A percentile compares a stretch with the other conserved stretches of the same genome.
These are phyloP conservation scores for Sinohyriopsis cumingii DNA, from an alignment of 2,888 invertebrate species.

Conservation along the genomic window DNA sequence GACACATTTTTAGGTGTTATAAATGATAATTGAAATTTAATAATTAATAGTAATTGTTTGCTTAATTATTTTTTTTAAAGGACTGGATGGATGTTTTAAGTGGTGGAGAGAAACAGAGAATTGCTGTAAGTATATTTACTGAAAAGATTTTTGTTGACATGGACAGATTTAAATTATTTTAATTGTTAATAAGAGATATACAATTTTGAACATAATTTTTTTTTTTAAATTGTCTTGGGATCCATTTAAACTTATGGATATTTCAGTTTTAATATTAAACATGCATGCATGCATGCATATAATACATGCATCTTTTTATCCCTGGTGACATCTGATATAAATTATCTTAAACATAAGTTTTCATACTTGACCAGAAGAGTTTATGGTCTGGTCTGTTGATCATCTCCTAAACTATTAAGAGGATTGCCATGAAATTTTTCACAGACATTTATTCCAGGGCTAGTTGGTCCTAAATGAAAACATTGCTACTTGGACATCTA, in stretches of 20 bases:
- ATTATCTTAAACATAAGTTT: neutral
- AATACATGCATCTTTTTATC: neutral
- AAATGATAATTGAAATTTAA: constrained; percentile 9
- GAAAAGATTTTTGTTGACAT: neutral
- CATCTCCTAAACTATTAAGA: too few species aligned
- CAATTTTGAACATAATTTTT: neutral
- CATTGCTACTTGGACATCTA: too few species aligned
- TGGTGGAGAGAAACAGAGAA: constrained; percentile 98
- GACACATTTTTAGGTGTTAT: constrained; percentile 36
- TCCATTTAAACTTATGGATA: neutral
- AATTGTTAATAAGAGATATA: too few species aligned
- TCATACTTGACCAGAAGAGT: neutral
- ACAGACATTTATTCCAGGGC: too few species aligned
- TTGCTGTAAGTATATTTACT: constrained; percentile 80
- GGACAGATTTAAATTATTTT: neutral
- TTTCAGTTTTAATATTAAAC: neutral
- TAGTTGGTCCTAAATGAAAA: too few species aligned
- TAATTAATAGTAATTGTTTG: neutral
- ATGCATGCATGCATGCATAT: neutral
- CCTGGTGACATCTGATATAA: neutral
- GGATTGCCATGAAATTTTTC: too few species aligned
- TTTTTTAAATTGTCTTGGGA: neutral
- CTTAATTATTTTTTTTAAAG: constrained; percentile 73
- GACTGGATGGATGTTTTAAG: constrained; percentile 99
- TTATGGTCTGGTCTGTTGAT: too few species aligned